These are phyloP conservation scores for Odontophorus gujanensis DNA, from an alignment of 2,113 vertebrate species.

Conservation along the genomic window DNA sequence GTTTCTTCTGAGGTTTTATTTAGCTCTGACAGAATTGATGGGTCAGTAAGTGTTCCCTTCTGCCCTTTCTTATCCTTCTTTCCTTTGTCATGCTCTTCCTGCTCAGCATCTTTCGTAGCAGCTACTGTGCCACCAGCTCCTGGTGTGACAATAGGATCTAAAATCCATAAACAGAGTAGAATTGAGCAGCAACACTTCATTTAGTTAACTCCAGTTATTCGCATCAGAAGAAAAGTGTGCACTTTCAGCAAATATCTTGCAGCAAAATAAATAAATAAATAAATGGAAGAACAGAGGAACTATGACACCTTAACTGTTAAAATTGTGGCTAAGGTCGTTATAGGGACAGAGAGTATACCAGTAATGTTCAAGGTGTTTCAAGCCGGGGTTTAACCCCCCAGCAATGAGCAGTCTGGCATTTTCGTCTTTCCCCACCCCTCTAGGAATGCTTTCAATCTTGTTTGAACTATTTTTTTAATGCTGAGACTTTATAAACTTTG, in stretches of 20 bases:
- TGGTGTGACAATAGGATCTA: constrained; percentile 50
- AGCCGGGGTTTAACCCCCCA: not conserved
- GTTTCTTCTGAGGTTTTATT: not conserved
- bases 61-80: not conserved
- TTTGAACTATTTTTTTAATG: not conserved
- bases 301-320: not conserved
- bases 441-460: not conserved
- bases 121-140: not conserved
- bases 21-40: not conserved
- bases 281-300: not conserved
- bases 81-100: not conserved
- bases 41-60: not conserved
- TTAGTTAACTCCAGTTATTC: not conserved
- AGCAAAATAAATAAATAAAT: not conserved
- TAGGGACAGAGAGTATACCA: not conserved
- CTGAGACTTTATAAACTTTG: not conserved
- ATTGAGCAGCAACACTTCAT: not conserved
- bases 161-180: not conserved
- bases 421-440: no score
- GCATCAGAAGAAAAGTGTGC: not conserved
- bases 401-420: not conserved
- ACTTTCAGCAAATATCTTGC: not conserved
- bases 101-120: not conserved
- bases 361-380: not conserved
- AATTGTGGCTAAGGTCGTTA: not conserved